Base-by-base conservation (phyloP, 1,140 invertebrate species). In the Drosophila bocki region DNA sequence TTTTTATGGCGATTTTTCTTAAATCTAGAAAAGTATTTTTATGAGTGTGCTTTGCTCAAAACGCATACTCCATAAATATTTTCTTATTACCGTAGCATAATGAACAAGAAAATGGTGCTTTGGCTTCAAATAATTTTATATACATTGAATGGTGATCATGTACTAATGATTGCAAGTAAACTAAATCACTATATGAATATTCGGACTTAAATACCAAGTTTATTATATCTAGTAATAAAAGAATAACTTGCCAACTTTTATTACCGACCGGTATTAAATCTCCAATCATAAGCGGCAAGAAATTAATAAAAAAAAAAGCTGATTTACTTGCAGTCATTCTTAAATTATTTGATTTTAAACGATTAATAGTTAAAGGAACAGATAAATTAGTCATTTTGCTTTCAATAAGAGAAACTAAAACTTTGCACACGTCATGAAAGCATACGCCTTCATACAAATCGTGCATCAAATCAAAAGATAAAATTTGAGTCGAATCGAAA, bases 341-440 rank as follows among this genome's bases (percentile, higher is more conserved):
- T 13, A 22, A 19, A 15, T 39, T 22, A 56, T 13, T 37, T 0
- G 5, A 17, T 15, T 41, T 39, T 39, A 56, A 15, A 13, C 35
- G 33, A 8, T 19, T 39, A 35, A 13, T 6, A 29, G 4, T 41
- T 57, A 15, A 41, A 15, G 37, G 39, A n/a, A 17, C 37, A 3
- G 13, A 57, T 13, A 37, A n/a, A 41, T 42, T 57, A 6, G 7
- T 13, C 15, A 33, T 7, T 33, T 51, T 51, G 4, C 15, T 17
- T 7, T 51, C 32, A 9, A 33, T 33, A 19, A 19, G 19, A 19
- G 19, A 33, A 33, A 9, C 9, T 33, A 33, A 9, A 33, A 33
- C 32, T 33, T 53, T n/a, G 9, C 50, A 53, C 11, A 53, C 12
- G 32, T 53, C 50, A 33, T 53, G 12, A 33, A 29, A 32, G 50